These are phyloP conservation scores for Papilio elwesi DNA, from an alignment of 2,888 invertebrate species.

Conservation along the genomic window DNA sequence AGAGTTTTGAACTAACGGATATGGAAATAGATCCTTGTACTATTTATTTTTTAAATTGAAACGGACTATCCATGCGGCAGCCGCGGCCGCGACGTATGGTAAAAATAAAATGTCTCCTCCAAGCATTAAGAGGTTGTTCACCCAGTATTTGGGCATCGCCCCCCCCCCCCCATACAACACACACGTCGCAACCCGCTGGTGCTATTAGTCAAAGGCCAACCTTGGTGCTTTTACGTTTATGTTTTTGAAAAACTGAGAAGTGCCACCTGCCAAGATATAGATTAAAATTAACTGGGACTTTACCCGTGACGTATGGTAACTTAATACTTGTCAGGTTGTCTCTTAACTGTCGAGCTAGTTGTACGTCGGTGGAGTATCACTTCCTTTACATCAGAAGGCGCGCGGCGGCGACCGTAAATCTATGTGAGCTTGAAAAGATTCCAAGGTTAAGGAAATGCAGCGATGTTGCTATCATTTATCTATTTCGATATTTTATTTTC, in stretches of 20 bases:
- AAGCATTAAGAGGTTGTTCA: constrained; percentile 82
- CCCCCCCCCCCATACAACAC: constrained; percentile 55
- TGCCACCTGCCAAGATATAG: constrained; percentile 60
- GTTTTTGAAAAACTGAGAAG: constrained; percentile 55
- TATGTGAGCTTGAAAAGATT: constrained; percentile 15
- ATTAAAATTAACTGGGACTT: constrained; percentile 41
- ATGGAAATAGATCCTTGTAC: constrained; percentile 34
- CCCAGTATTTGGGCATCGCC: constrained; percentile 80
- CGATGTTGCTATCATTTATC: no score
- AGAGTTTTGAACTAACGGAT: constrained; percentile 16
- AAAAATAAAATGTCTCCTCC: constrained; percentile 83
- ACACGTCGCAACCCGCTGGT: constrained; percentile 47
- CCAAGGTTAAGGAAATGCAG: constrained; percentile 12
- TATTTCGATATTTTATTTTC: no score
- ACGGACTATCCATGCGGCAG: constrained; percentile 58
- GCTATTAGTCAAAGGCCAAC: constrained; percentile 76
- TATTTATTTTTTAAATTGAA: constrained; percentile 42
- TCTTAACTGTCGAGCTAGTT: constrained; percentile 20
- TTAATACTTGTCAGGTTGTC: constrained; percentile 39
- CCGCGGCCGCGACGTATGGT: constrained; percentile 56
- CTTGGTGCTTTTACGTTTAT: constrained; percentile 56
- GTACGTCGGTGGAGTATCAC: constrained; percentile 21
- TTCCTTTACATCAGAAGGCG: constrained; percentile 8
- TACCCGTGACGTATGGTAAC: constrained; percentile 37
- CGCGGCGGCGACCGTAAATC: constrained; percentile 15